Evolutionary conservation across 2,113 vertebrate genomes (phyloP), one percentile per base, ranked within the genome.

Genomic region (Ursus arctos): DNA sequence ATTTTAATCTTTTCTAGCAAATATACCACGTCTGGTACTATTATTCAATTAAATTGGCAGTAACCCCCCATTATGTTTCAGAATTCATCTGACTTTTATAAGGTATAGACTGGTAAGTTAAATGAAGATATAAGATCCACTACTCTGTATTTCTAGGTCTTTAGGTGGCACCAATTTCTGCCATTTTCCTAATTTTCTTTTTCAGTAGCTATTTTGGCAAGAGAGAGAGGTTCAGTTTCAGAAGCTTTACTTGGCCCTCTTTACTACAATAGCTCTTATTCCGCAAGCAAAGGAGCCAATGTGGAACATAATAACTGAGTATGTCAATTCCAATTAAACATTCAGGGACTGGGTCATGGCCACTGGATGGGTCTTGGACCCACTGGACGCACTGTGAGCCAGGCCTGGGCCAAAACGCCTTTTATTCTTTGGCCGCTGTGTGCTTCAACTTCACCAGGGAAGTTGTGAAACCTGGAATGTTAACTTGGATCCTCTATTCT

Each of bases 1-100:
- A n/a, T 88, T 83, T 96, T 87, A 61, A 69, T n/a, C 49, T 87
- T 28, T 61, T 83, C 67, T 43, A 83, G 26, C 40, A 93, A 80
- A 79, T 16, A 33, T 11, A 40, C 47, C 18, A 65, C 12, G 36
- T 61, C 51, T 61, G 59, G 24, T 6, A 61, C 24, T 79, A 43
- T 36, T 63, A 51, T 36, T 92, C 28, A 36, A 10, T 22, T 10
- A 21, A 84, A 36, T 49, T 47, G n/a, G 12, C 14, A 81, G 13
- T 18, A 40, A 28, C 4, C 21, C 61, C 31, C 14, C 19, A 2
- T 76, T 84, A 65, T 43, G n/a, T 85, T 81, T 26, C n/a, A 84
- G 22, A 95, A 79, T 93, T 15, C 49, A 76, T 26, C 51, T 49
- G 53, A 80, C 28, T 95, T 91, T 59, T 24, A 47, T 33, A 67